phyloP scores from a whole-genome alignment of 2,888 invertebrate species.

The Corbicula japonica region DNA sequence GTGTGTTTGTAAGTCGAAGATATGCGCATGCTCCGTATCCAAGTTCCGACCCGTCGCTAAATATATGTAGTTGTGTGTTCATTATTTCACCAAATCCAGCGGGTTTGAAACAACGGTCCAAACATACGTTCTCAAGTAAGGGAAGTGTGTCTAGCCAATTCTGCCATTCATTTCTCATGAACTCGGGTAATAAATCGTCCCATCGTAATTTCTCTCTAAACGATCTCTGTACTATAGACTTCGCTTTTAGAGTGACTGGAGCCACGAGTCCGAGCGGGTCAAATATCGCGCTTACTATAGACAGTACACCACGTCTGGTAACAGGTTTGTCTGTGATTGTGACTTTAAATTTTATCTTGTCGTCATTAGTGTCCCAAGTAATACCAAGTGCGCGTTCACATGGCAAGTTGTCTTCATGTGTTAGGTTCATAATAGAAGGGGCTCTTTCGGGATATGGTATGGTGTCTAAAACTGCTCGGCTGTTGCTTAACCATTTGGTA shows the following conservation, averaged over 20 bases:
- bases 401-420: conserved; percentile 12
- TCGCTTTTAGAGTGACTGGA: conserved; percentile 52
- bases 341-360: conserved; percentile 51
- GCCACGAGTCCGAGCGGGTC: conserved; percentile 65
- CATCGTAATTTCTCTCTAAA: conserved; percentile 55
- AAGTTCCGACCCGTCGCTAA: conserved; percentile 53
- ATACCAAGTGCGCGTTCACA: conserved; percentile 55
- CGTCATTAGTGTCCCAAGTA: conserved; percentile 51
- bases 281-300: conserved; percentile 61
- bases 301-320: conserved; percentile 58
- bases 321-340: conserved; percentile 41
- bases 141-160: conserved; percentile 53
- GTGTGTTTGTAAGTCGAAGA: conserved; percentile 30
- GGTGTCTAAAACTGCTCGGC: conserved; percentile 50
- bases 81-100: conserved; percentile 8
- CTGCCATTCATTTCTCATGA: conserved; percentile 40
- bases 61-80: conserved; percentile 51
- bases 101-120: conserved; percentile 55
- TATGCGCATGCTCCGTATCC: conserved; percentile 55
- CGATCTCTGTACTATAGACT: conserved; percentile 53
- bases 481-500: conserved; percentile 60
- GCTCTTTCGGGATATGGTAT: conserved; percentile 54
- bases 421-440: conserved; percentile 19
- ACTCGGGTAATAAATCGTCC: conserved; percentile 55
- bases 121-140: conserved; percentile 34